Evolutionary conservation across 1,140 invertebrate species (phyloP), one percentile per base, ranked within the genome.

Genomic region (Hylaeus volcanicus): DNA sequence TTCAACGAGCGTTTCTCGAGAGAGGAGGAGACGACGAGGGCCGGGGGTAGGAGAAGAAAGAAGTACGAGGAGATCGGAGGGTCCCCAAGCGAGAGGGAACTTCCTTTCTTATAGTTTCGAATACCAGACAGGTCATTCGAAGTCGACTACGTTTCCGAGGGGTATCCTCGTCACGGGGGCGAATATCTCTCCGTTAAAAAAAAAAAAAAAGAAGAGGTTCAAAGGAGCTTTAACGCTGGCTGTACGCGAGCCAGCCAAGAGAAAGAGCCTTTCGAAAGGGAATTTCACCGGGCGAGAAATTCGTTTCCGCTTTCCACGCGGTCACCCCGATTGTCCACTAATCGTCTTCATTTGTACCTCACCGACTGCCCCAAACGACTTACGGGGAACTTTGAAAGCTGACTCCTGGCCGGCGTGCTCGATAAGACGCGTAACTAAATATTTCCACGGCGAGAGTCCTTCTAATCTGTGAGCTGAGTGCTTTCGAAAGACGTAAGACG

Each of bases 91-190:
- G 41, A 61, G 77, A 39, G 51, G 65, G 56, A 80, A 83, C 69
- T 80, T 83, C 58, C 71, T 80, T 71, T 68, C 79, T 80, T 79
- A 69, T 65, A 74, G 81, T 74, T 80, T 48, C 53, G 56, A 80
- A 56, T 69, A 58, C 79, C 43, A 79, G 53, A 56, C 61, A 63
- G 39, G 78, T 79, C 66, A 68, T 53, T 53, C 65, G 26, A n/a
- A 14, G 48, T 26, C 45, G 65, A 4, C 12, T 26, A 5, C 43
- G 43, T 68, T 12, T 53, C 15, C 15, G 15, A 9, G 15, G 9
- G 11, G 12, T 41, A 15, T n/a, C 26, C 8, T 26, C 48, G 26
- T 26, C 65, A n/a, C 45, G 43, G 37, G 26, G 9, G 9, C 65
- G 45, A 53, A 37, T 45, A 68, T 53, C 51, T 68, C 65, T 68